Base-by-base conservation (phyloP, 2,888 invertebrate genomes). In the Agrochola lota region DNA sequence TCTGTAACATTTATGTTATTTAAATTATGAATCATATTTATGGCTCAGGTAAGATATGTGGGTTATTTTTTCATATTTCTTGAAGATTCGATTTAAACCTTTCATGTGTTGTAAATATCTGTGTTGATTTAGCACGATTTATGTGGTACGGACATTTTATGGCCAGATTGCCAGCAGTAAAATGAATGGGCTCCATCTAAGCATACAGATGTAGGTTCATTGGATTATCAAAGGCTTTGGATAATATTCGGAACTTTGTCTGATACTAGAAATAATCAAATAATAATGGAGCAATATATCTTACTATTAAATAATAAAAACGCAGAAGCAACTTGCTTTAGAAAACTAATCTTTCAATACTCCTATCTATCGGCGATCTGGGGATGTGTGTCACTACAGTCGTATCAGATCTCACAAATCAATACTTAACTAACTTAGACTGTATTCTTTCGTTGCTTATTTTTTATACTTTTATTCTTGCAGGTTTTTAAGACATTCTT, bases 21-120 rank as follows among this genome's bases (percentile, higher is more conserved):
- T 86, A 84, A 87, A 87, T 87, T 87, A 87, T 86, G 86, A 87
- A 79, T 78, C 77, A 78, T 82, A 81, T 87, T 85, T 79, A 85
- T 80, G 79, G 74, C 66, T 46, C 35, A 81, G 81, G 77, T 84
- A 66, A 71, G 70, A 72, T 64, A 69, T 74, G 83, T 57, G 73
- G 59, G 59, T 64, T 73, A 63, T 70, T 77, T 74, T 66, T 84
- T 66, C 77, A 74, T 77, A 75, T 82, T 80, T 73, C 68, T 81
- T 59, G n/a, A 59, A 71, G 64, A 75, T 84, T 68, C 68, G 40
- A 69, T 77, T 71, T 63, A 66, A 68, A 63, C 49, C 46, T 23
- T 78, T 71, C 60, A 73, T 59, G 69, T 70, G 69, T 70, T 75
- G 40, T 70, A 64, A 59, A 75, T 76, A 63, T 81, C 26, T 52